Base-by-base conservation (phyloP, 2,113 vertebrate genomes). In the Plecotus auritus region DNA sequence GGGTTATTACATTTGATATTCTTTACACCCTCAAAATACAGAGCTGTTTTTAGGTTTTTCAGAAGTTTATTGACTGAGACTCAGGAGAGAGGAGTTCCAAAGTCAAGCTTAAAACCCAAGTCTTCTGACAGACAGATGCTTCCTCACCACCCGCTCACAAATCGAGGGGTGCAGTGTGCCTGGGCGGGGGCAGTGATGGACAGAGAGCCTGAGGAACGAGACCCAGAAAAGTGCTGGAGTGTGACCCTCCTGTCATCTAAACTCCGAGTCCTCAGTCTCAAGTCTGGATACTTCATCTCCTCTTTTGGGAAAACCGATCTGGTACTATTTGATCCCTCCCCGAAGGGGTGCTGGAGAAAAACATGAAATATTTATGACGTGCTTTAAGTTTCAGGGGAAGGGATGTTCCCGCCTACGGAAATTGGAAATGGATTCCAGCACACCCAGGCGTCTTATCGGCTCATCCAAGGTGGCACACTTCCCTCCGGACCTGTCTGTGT, bases 231-330 rank as follows among this genome's bases (percentile, higher is more conserved):
- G 40, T 9, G 18, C 40, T 40, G 66, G 45, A 0, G 5, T 51
- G 40, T 16, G 78, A 70, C 35, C 23, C n/a, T 40, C 49, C 85
- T 85, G 40, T 23, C 9, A 13, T 51, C 59, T 69, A 2, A 26
- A 45, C n/a, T 74, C 69, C 7, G 30, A 12, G 1, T 61, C 70
- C 37, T 40, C 8, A 4, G 22, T 61, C 40, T 22, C 2, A 51
- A 45, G n/a, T 28, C 74, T 20, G 13, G 49, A 47, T 0, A 32
- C 37, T 28, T 91, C 35, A 4, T 66, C 37, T 83, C 54, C 74
- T 85, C 86, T 89, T 94, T 84, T 54, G 77, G 61, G 94, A 94
- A 94, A 97, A n/a, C 1, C 22, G 82, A 83, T 77, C 91, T 40
- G 74, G 67, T 23, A 78, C n/a, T 45, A 88, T 81, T 56, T 49